These are phyloP conservation scores for Aproaerema taeniolella DNA, from an alignment of 2,888 invertebrate species.

Conservation along the genomic window DNA sequence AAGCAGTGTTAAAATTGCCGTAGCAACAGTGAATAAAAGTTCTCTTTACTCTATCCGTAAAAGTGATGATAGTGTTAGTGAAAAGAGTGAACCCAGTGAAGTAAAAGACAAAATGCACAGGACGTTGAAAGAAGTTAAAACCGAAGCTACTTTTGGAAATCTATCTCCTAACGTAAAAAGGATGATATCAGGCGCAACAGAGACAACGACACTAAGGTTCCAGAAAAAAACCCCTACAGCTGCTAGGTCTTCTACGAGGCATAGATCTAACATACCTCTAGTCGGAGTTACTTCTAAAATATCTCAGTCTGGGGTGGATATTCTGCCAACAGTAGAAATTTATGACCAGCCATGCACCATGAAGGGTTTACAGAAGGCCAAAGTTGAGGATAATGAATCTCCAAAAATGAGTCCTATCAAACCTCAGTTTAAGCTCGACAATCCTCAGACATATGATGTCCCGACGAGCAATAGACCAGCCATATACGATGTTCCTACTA, in stretches of 20 bases:
- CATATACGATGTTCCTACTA: conserved; percentile 65
- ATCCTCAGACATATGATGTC: conserved; percentile 59
- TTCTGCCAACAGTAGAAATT: conserved; percentile 64
- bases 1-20: conserved; percentile 60
- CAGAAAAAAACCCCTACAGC: conserved; percentile 55
- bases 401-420: conserved; percentile 34
- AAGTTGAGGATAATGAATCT: conserved; percentile 35
- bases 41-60: conserved; percentile 57
- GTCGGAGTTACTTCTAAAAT: conserved; percentile 73
- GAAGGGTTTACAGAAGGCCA: conserved; percentile 37
- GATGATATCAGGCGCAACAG: conserved; percentile 76
- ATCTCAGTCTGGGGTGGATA: conserved; percentile 67
- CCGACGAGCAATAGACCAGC: conserved; percentile 65
- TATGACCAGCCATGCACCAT: conserved; percentile 56
- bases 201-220: conserved; percentile 57
- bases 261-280: conserved; percentile 64
- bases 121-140: conserved; percentile 52
- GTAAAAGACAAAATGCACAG: conserved; percentile 49
- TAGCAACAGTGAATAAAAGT: conserved; percentile 61
- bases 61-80: conserved; percentile 55
- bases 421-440: conserved; percentile 55
- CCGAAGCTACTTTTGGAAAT: conserved; percentile 64
- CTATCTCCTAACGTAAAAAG: conserved; percentile 80
- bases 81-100: conserved; percentile 53
- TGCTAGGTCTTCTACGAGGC: conserved; percentile 53